phyloP scores from a whole-genome alignment of 2,888 invertebrate species.

The Koerneria pararmatus region DNA sequence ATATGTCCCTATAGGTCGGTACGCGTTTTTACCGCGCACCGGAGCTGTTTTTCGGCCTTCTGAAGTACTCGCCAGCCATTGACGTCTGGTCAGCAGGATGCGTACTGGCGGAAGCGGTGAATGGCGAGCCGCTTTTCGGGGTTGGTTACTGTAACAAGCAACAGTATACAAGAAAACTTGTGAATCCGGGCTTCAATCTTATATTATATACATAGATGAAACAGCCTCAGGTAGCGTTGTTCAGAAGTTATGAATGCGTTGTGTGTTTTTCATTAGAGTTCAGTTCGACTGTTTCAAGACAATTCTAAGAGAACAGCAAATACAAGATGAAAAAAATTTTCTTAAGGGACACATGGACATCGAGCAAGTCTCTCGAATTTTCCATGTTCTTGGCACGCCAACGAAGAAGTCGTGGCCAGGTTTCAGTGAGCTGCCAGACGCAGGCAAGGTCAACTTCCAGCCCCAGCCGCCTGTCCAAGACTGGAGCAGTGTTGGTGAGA shows the following conservation, averaged over 20 bases:
- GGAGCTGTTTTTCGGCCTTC: conserved; percentile 32
- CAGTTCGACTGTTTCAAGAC: neutral
- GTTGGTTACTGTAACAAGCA: too few relatives aligned
- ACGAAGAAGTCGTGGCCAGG: conserved; percentile 44
- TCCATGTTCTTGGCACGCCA: conserved; percentile 49
- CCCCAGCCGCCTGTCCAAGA: conserved; percentile 27
- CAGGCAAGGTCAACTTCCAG: conserved; percentile 37
- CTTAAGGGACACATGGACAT: conserved; percentile 51
- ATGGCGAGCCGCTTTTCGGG: conserved; percentile 26
- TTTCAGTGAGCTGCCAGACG: conserved; percentile 32
- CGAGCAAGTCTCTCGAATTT: conserved; percentile 50
- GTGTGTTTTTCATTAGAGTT: conserved; percentile 22
- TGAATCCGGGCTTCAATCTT: too few relatives aligned
- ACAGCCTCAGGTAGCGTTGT: too few relatives aligned
- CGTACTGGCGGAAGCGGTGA: conserved; percentile 45
- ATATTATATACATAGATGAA: too few relatives aligned
- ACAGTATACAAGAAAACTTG: too few relatives aligned
- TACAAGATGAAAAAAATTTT: conserved; percentile 4
- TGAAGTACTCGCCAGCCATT: conserved; percentile 14
- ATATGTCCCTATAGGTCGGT: conserved; percentile 19
- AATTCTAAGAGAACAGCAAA: neutral
- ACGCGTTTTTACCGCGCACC: conserved; percentile 39
- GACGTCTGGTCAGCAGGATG: conserved; percentile 49
- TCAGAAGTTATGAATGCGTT: too few relatives aligned
- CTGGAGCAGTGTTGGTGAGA: neutral